Base-by-base conservation (phyloP, 2,888 invertebrate genomes). In the Piscicola geometra region DNA sequence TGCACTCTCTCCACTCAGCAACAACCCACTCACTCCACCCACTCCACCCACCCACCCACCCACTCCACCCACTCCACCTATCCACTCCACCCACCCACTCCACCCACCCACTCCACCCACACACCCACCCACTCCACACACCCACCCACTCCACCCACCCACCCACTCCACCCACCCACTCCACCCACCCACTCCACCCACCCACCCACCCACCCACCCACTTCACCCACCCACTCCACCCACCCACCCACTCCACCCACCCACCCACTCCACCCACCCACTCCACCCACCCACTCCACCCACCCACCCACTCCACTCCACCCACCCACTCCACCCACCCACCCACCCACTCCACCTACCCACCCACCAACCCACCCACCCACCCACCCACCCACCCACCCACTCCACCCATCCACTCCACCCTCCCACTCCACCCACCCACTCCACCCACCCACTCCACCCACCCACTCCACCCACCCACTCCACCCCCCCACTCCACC, bases 321-420 rank as follows among this genome's bases (percentile, higher is more conserved):
- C 98, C 1, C 97, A 97, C 86, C 96, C 97, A 30, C 93, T 94
- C 84, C 94, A 95, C 73, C 98, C 97, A 12, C 94, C 97, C 86
- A 97, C 97, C 5, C 89, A 98, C 73, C 15, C 41, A 41, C 15
- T 41, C 41, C 15, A 41, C 15, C 41, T 41, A 41, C 41, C 15
- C 41, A 9, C 21, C 25, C 30, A n/a, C 21, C 25, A 9, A 12
- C 9, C 64, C 64, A 28, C 9, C 30, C 30, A 64, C 30, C 9
- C 21, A 3, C 9, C 30, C 5, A 28, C 9, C 30, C 25, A 12
- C 21, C 30, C 21, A 64, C 3, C 3, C 5, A 35, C 68, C 18
- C 18, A 32, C 30, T 15, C 9, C 32, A 33, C 15, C 35, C 68
- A 28, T 35, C n/a, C n/a, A n/a, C n/a, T n/a, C n/a, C n/a, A n/a